Evolutionary conservation across 2,113 vertebrate species (phyloP).

Genomic region (Xiphophorus hellerii): DNA sequence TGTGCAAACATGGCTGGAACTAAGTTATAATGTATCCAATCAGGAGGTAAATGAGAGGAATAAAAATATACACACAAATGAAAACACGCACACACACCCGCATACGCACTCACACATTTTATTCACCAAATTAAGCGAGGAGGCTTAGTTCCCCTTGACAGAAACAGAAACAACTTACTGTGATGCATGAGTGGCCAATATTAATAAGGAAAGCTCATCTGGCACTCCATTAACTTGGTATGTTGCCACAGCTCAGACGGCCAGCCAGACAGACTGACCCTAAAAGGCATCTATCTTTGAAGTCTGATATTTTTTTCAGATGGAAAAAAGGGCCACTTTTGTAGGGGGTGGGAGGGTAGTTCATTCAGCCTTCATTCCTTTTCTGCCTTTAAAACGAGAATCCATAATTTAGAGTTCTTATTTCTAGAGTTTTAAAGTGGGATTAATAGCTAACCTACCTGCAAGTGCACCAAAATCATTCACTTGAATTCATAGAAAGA

Average conservation of each 20-base stretch:
- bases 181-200: conserved; percentile 77
- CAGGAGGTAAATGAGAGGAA: conserved; percentile 41
- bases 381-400: not conserved
- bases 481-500: not conserved
- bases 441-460: not conserved
- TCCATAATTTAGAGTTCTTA: not conserved
- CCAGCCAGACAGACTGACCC: conserved; percentile 52
- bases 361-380: not conserved
- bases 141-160: conserved; percentile 64
- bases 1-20: conserved; percentile 30
- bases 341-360: not conserved
- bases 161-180: conserved; percentile 54
- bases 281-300: conserved; percentile 61
- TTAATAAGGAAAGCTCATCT: conserved; percentile 76
- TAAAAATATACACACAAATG: conserved; percentile 23
- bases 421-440: not conserved
- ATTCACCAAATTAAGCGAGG: conserved; percentile 56
- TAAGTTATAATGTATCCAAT: conserved; percentile 35
- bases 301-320: conserved; percentile 20
- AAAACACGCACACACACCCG: no score
- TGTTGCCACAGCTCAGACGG: conserved; percentile 45
- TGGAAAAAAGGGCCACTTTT: conserved; percentile 20
- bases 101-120: conserved; percentile 23
- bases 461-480: not conserved
- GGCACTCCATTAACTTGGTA: conserved; percentile 66